Percentiles rank a stretch among this genome's conserved stretches.
Evolutionary conservation across 2,797 vertebrate species (phyloP).

Genomic region (Dallia pectoralis): DNA sequence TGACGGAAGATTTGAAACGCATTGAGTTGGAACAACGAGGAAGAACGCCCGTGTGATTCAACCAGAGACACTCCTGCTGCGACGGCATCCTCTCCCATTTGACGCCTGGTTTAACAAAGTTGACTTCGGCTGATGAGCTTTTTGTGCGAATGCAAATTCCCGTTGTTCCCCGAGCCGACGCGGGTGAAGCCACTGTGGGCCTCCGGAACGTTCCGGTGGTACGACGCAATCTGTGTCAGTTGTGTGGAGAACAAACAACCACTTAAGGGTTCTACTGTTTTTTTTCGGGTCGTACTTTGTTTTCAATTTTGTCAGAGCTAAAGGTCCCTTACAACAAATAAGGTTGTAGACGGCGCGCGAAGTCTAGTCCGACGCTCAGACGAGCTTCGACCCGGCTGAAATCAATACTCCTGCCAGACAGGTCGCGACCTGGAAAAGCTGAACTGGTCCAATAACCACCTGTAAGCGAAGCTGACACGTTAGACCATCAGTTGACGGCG

Average conservation of each 20-base stretch:
- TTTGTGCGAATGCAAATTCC: slow-evolving; percentile 54
- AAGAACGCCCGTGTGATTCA: slow-evolving; percentile 32
- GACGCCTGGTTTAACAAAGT: slow-evolving; percentile 59
- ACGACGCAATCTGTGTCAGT: slow-evolving; percentile 15
- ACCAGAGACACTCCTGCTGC: slow-evolving; percentile 27
- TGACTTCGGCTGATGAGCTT: slow-evolving; percentile 63
- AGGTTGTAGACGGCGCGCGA: slow-evolving; percentile 39
- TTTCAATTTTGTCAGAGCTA: slow-evolving; percentile 9
- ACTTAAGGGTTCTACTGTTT: neutral
- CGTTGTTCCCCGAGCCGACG: slow-evolving; percentile 28
- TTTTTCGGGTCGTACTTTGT: neutral
- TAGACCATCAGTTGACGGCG: slow-evolving; percentile 43
- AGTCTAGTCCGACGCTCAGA: slow-evolving; percentile 37
- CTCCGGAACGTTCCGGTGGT: neutral
- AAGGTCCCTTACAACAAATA: slow-evolving; percentile 30
- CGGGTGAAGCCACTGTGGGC: slow-evolving; percentile 33
- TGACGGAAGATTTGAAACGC: slow-evolving; percentile 46
- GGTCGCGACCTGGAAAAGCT: slow-evolving; percentile 60
- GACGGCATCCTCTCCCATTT: slow-evolving; percentile 33
- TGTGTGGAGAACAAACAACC: neutral
- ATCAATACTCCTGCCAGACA: slow-evolving; percentile 58
- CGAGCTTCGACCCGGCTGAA: slow-evolving; percentile 46
- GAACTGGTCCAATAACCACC: slow-evolving; percentile 43
- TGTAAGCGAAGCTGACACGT: slow-evolving; percentile 59
- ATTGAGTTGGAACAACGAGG: slow-evolving; percentile 38